phyloP scores from a whole-genome alignment of 2,797 vertebrate genomes.

The Orestias chungarensis region DNA sequence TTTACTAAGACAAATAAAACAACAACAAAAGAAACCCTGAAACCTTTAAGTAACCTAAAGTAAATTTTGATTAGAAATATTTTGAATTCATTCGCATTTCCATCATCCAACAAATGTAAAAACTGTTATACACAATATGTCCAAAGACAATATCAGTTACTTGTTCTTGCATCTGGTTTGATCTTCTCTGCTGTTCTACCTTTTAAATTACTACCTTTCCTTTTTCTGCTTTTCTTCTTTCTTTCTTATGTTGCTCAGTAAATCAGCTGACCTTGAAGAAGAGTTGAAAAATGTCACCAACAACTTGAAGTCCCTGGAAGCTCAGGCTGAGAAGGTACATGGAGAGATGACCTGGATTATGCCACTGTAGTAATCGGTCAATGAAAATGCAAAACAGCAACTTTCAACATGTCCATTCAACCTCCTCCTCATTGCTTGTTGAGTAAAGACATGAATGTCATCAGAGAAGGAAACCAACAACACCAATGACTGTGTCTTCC shows the following conservation, averaged over 20 bases:
- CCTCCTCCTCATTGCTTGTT: neutral
- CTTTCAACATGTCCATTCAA: neutral
- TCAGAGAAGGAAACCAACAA: neutral
- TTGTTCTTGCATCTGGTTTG: constrained; percentile 4
- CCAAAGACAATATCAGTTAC: neutral
- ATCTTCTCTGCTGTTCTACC: constrained; percentile 44
- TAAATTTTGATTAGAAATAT: neutral
- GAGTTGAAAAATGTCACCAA: constrained; percentile 99
- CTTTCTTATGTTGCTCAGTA: constrained; percentile 81
- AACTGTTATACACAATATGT: neutral
- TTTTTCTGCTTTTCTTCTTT: constrained; percentile 69
- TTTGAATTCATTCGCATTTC: neutral
- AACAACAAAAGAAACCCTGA: too few relatives aligned
- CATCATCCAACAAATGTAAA: neutral
- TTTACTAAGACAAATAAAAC: too few relatives aligned
- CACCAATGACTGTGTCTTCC: too few relatives aligned
- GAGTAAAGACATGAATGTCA: neutral
- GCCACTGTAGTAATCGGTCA: neutral
- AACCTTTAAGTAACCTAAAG: neutral
- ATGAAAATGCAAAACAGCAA: neutral
- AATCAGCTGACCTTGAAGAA: constrained; percentile 98
- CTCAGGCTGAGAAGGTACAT: constrained; percentile 88
- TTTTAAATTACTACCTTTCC: constrained; percentile 72
- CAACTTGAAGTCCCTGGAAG: constrained; percentile 99
- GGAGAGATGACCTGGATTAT: constrained; percentile 16